Evolutionary conservation across 2,113 vertebrate species (phyloP).

Genomic region (Brachypteracias leptosomus): DNA sequence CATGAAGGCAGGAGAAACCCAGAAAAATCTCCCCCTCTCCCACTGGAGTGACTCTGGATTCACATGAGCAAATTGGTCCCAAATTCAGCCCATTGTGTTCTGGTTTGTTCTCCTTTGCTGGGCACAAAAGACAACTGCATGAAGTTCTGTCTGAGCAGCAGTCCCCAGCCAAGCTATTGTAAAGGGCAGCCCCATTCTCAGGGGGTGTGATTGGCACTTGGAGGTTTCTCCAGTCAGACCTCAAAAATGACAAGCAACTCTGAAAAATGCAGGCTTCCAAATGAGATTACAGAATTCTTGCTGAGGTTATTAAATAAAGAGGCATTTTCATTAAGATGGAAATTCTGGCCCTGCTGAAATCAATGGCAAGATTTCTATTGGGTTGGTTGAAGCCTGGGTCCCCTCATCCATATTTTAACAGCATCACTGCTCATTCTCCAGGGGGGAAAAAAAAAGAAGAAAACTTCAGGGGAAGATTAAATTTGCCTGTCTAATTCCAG

Average conservation of each 20-base stretch:
- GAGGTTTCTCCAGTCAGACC: background rate
- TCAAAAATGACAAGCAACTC: background rate
- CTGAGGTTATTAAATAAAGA: background rate
- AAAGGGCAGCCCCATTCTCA: background rate
- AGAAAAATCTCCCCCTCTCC: background rate
- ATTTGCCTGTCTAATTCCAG: background rate
- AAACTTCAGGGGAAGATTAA: background rate
- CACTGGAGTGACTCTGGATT: background rate
- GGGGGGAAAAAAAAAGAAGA: background rate
- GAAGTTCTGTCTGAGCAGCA: background rate
- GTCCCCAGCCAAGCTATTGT: background rate
- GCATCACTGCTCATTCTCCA: background rate
- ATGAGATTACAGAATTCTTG: background rate
- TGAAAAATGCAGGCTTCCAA: background rate
- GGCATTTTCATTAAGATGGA: background rate
- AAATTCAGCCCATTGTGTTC: background rate
- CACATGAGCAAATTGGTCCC: background rate
- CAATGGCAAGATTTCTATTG: background rate
- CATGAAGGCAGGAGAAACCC: background rate
- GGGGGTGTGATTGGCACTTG: background rate
- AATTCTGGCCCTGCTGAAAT: background rate
- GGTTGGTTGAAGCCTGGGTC: background rate
- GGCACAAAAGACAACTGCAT: background rate
- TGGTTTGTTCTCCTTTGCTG: background rate
- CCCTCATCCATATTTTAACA: background rate